Percentiles rank a stretch among this genome's conserved stretches.
phyloP scores from a whole-genome alignment of 2,113 vertebrate species.

The Mus pahari region DNA sequence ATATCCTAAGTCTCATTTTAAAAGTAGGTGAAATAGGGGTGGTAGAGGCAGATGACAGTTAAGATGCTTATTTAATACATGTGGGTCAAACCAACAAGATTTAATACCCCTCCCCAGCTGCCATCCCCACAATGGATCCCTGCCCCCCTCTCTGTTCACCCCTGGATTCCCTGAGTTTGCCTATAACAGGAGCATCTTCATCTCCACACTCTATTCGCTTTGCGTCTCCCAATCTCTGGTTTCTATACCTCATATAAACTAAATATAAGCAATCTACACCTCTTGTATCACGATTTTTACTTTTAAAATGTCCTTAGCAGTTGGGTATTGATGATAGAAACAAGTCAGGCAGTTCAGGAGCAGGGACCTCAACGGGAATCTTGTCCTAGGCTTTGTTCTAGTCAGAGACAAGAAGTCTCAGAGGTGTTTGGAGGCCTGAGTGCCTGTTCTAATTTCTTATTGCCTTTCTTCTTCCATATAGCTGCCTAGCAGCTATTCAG shows the following conservation, averaged over 20 bases:
- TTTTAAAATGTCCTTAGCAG: not conserved
- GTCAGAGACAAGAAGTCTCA: not conserved
- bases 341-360: not conserved
- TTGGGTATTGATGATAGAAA: not conserved
- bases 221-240: not conserved
- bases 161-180: not conserved
- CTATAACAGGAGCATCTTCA: not conserved
- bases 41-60: not conserved
- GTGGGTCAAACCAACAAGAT: not conserved
- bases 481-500: not conserved
- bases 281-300: not conserved
- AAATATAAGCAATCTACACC: not conserved
- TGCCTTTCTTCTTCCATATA: not conserved
- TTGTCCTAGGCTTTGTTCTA: not conserved
- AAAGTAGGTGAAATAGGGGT: too few species aligned
- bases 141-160: too few species aligned
- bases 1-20: not conserved
- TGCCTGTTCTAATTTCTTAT: not conserved
- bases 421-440: not conserved
- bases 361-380: not conserved
- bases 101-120: not conserved
- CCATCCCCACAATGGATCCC: not conserved
- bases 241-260: not conserved
- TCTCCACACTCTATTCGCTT: not conserved
- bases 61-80: not conserved